Percentiles rank a stretch among this genome's conserved stretches.
phyloP scores from a whole-genome alignment of 2,113 vertebrate genomes.

The Cryptomyrus ogoouensis region DNA sequence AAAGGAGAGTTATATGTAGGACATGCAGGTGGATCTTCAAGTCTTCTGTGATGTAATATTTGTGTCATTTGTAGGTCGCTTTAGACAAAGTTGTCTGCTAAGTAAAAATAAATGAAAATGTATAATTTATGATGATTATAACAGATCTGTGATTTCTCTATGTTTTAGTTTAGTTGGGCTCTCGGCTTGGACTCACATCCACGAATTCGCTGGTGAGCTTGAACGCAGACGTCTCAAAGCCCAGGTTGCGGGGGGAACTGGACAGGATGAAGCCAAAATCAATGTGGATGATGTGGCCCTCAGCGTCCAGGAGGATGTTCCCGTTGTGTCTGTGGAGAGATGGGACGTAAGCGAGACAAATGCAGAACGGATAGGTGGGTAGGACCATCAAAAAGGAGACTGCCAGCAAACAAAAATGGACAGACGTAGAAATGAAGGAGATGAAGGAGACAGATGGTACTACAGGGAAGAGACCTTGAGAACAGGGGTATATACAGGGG shows the following conservation, averaged over 20 bases:
- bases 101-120: background rate
- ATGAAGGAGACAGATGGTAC: background rate
- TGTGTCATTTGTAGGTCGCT: background rate
- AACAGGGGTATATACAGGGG: background rate
- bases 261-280: constrained; percentile 97
- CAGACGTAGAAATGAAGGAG: background rate
- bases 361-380: background rate
- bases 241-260: constrained; percentile 86
- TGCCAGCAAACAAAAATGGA: background rate
- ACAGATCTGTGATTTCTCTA: background rate
- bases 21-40: background rate
- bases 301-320: constrained; percentile 86
- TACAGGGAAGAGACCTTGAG: background rate
- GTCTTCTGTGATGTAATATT: background rate
- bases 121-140: background rate
- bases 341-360: background rate
- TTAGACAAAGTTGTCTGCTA: background rate
- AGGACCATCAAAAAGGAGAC: background rate
- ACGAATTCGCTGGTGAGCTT: constrained; percentile 90
- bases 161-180: background rate
- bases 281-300: constrained; percentile 97
- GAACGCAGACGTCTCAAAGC: constrained; percentile 93
- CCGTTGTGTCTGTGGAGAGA: constrained; percentile 78
- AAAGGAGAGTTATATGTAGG: background rate
- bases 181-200: constrained; percentile 65